Base-by-base conservation (phyloP, 2,113 vertebrate species). In the Megalops atlanticus region DNA sequence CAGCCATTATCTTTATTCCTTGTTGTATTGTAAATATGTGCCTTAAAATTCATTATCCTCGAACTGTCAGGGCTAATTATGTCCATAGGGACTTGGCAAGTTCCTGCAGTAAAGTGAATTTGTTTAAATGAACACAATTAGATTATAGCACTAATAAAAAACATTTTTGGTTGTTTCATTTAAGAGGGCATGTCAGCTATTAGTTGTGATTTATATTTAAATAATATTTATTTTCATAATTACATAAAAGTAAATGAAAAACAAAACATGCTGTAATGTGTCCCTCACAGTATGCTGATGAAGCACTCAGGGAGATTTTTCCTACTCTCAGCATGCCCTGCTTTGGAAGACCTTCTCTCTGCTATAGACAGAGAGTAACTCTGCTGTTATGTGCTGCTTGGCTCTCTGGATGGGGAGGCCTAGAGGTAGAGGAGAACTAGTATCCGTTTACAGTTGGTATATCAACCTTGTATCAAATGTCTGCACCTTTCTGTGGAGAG, bases 71-170 rank as follows among this genome's bases (percentile, higher is more conserved):
- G 64, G 41, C 74, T 82, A 82, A 82, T 82, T 82, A 68, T 68
- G 40, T 82, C 80, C 80, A 71, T 35, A 54, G 80, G 75, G 80
- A 75, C 41, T 77, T 77, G 80, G 16, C 36, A 27, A 72, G 80
- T 54, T 49, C 33, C 58, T 31, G 12, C 64, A 70, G 40, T 77
- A 82, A 77, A 70, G 64, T 77, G 68, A 77, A 81, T 77, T 82
- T 82, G 80, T 77, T 81, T 77, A 82, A 77, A 82, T 52, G 75
- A 77, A 82, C 74, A 71, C 74, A 70, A 77, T 82, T 82, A 77
- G 45, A 77, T 69, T 75, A 49, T 45, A 49, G 74, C 64, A 49
- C 49, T 21, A 15, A 69, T 7, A 45, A 81, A 74, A 81, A 75
- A 16, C 49, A 54, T 75, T 71, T 74, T 64, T 69, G 74, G 73